These are phyloP conservation scores for Hesperophylax magnus DNA, from an alignment of 1,140 invertebrate species.

Conservation along the genomic window DNA sequence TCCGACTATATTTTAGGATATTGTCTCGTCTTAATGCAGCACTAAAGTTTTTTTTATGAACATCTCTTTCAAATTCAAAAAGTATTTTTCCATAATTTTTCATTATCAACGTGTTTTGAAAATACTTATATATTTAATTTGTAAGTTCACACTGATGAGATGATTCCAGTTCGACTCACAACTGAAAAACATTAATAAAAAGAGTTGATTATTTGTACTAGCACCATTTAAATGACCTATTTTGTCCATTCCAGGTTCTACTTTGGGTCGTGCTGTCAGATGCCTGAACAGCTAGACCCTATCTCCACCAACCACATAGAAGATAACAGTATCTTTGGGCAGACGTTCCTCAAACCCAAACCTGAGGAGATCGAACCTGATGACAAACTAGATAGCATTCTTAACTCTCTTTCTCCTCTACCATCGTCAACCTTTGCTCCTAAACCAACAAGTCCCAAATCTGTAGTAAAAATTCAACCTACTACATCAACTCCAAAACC, in stretches of 20 bases:
- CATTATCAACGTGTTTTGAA: no score
- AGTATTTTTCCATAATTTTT: no score
- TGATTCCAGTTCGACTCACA: no score
- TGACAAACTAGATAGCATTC: constrained; percentile 9
- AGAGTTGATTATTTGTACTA: no score
- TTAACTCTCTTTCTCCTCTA: constrained; percentile 17
- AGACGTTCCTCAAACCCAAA: constrained; percentile 61
- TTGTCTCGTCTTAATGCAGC: no score
- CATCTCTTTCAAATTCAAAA: no score
- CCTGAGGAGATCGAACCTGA: constrained; percentile 1
- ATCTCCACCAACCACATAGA: constrained; percentile 66
- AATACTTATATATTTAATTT: no score
- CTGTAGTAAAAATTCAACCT: background rate
- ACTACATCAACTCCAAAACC: constrained; percentile 21
- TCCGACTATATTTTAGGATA: no score
- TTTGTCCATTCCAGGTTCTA: constrained; percentile 39
- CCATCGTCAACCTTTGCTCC: background rate
- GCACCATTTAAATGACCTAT: no score
- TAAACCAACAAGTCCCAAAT: background rate
- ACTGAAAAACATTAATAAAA: no score
- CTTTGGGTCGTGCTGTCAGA: constrained; percentile 83
- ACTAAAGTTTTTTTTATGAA: no score
- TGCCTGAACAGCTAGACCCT: constrained; percentile 69
- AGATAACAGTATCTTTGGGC: constrained; percentile 68
- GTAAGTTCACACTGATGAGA: no score